Evolutionary conservation across 2,113 vertebrate genomes (phyloP), one percentile per base, ranked within the genome.

Genomic region (Callionymus lyra): DNA sequence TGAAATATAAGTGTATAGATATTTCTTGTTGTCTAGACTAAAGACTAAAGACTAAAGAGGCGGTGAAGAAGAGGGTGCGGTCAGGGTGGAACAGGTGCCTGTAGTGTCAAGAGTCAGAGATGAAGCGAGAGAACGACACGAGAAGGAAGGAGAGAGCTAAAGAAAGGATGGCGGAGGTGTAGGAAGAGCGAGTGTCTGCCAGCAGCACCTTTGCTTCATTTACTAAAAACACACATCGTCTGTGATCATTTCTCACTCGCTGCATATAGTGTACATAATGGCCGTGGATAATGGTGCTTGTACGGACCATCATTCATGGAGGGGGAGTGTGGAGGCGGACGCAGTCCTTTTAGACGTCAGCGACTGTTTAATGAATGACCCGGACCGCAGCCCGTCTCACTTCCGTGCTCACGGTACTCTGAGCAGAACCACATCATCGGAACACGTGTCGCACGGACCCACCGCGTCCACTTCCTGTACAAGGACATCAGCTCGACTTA

Each of bases 351-450:
- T 43, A 53, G 41, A 59, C 39, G 47, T 53, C 50, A 36, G 1
- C 41, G 34, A 34, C 27, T 8, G 51, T 59, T 53, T 73, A 61
- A 63, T 58, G 52, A 37, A 64, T 56, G 64, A 57, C 48, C 58
- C 46, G 37, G 53, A 64, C 47, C 8, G 9, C 56, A 52, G 41
- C 55, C 40, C 56, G 31, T 39, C 64, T 41, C 58, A 17, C 58
- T 50, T 4, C 15, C 38, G 35, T 36, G 40, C 44, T 63, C 16
- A 38, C 63, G 61, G 21, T 57, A 18, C 38, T 38, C 38, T 17
- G 43, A 54, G 48, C 42, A 31, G 6, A 45, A 34, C 31, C 38
- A 36, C 48, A 45, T 19, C 50, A 14, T 36, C 40, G 38, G 21
- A 57, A 59, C 56, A 40, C 17, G 34, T 16, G 10, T n/a, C 34